A percentile compares a stretch with the other conserved stretches of the same genome.
Conservation (phyloP, 53 echinoderm and acorn worm genomes). For the Echinarachnius parma region DNA sequence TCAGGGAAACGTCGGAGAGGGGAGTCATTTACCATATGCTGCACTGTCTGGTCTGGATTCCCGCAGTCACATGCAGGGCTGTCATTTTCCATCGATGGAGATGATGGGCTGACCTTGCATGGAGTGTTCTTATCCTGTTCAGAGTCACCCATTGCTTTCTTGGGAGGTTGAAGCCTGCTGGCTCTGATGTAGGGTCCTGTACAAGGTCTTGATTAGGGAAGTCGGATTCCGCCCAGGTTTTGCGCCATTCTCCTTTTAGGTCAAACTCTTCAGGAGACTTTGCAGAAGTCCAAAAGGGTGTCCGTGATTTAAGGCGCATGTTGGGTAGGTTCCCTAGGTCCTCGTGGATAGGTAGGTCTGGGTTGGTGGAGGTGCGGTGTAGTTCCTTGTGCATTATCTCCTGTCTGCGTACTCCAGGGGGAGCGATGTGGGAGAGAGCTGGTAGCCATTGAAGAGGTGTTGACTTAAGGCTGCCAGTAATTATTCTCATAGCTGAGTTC, state of each 20-base stretch:
- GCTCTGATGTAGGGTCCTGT: conserved; percentile 18
- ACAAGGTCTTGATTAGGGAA: conserved; percentile 6
- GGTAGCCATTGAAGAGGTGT: conserved; percentile 13
- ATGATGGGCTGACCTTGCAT: conserved; percentile 28
- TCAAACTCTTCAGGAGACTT: conserved; percentile 12
- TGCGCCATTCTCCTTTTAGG: conserved; percentile 11
- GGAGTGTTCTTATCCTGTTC: conserved; percentile 18
- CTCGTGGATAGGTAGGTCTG: conserved; percentile 19
- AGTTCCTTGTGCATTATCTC: conserved; percentile 14
- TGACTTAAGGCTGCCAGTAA: conserved; percentile 5
- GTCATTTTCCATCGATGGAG: conserved; percentile 11
- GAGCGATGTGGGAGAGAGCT: conserved; percentile 10
- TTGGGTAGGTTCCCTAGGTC: conserved; percentile 12
- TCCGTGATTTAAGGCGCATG: conserved; percentile 20
- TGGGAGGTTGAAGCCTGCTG: conserved; percentile 21
- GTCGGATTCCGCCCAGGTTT: not conserved
- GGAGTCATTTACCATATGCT: not conserved
- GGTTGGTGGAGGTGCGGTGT: conserved; percentile 1
- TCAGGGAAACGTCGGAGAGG: not conserved
- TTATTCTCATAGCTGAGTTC: conserved; percentile 6
- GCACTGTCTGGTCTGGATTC: not conserved
- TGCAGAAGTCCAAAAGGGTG: conserved; percentile 14
- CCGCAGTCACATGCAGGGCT: conserved; percentile 30
- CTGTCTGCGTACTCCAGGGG: not conserved
- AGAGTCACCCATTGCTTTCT: conserved; percentile 26